A percentile compares a stretch with the other conserved stretches of the same genome.
These are phyloP conservation scores for Origma solitaria DNA, from an alignment of 2,113 vertebrate species.

Conservation along the genomic window DNA sequence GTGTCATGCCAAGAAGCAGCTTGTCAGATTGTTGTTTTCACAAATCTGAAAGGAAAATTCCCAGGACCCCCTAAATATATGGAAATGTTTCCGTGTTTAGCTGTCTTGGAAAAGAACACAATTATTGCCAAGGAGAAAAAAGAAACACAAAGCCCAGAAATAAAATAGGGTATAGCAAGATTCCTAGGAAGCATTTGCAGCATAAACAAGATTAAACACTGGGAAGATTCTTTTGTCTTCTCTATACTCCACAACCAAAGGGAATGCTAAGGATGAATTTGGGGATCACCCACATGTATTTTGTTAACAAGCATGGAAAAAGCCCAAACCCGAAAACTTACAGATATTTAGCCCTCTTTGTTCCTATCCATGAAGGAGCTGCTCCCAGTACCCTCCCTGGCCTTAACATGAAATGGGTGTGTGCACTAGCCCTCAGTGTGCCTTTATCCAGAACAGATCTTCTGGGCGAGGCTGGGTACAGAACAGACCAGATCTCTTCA, in stretches of 20 bases:
- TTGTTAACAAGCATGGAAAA: background rate
- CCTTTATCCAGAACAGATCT: background rate
- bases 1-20: conserved; percentile 61
- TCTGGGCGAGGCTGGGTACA: accelerated
- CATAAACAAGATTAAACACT: background rate
- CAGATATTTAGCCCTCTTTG: background rate
- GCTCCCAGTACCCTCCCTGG: background rate
- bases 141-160: background rate
- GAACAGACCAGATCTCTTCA: background rate
- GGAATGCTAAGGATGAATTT: background rate
- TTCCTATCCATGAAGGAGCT: background rate
- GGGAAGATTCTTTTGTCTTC: background rate
- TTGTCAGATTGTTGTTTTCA: conserved; percentile 64
- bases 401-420: background rate
- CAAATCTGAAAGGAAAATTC: conserved; percentile 68
- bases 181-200: background rate
- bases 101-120: conserved; percentile 50
- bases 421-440: accelerated
- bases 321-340: background rate
- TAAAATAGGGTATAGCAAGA: background rate
- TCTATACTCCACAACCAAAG: background rate
- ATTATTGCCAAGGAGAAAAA: background rate
- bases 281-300: background rate
- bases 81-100: conserved; percentile 41
- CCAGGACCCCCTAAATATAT: conserved; percentile 39